Evolutionary conservation across 2,888 invertebrate species (phyloP).

Genomic region (Drosophila nigricruria): DNA sequence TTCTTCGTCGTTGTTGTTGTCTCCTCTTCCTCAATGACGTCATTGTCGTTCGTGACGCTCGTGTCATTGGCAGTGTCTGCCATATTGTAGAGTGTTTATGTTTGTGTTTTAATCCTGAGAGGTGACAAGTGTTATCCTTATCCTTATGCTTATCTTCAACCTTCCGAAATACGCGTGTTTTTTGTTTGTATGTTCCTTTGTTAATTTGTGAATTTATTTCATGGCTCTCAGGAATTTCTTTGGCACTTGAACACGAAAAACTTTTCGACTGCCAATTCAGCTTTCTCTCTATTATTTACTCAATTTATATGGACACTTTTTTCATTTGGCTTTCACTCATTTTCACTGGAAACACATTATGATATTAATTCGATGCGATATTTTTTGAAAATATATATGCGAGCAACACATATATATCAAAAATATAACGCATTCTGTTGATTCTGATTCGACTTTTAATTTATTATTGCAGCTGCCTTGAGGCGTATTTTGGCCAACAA

Average conservation of each 20-base stretch:
- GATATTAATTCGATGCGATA: constrained; percentile 55
- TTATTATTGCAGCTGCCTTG: constrained; percentile 74
- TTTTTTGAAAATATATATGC: constrained; percentile 22
- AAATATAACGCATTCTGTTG: constrained; percentile 28
- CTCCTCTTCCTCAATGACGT: constrained; percentile 64
- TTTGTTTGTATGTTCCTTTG: constrained; percentile 34
- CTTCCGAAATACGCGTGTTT: constrained; percentile 34
- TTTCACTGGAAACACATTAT: constrained; percentile 63
- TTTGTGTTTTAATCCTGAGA: constrained; percentile 64
- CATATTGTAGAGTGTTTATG: constrained; percentile 67
- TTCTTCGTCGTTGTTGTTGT: constrained; percentile 70
- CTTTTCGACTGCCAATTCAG: constrained; percentile 26
- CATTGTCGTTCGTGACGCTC: constrained; percentile 58
- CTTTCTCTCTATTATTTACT: constrained; percentile 39
- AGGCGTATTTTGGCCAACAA: constrained; percentile 52
- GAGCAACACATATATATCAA: constrained; percentile 11
- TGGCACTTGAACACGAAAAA: constrained; percentile 43
- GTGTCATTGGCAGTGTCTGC: constrained; percentile 74
- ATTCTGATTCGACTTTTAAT: constrained; percentile 44
- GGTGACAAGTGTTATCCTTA: constrained; percentile 63
- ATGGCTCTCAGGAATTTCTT: constrained; percentile 61
- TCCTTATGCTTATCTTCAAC: constrained; percentile 23
- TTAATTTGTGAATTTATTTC: constrained; percentile 64
- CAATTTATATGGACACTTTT: constrained; percentile 52
- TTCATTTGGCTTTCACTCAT: constrained; percentile 47